Evolutionary conservation across 2,113 vertebrate species (phyloP), one percentile per base, ranked within the genome.

Genomic region (Festucalex cinctus): DNA sequence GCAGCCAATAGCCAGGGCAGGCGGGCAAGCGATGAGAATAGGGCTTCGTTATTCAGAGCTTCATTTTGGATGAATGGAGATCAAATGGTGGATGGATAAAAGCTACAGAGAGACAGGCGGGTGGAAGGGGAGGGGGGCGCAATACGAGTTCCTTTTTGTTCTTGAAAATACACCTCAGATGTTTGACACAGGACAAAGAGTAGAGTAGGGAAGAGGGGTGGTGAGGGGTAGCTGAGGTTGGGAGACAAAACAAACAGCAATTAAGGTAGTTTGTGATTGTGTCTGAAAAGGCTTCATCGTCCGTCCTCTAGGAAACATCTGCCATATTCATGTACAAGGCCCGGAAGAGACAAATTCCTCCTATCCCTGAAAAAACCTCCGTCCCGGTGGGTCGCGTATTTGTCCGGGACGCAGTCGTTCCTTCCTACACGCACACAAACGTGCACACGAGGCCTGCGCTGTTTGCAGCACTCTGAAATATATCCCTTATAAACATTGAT

Each of bases 261-360:
- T 89, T 88, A 87, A 86, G 85, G 83, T 80, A 75, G 83, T 86
- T 81, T 86, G 74, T 82, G 79, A 69, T 83, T 86, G 74, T 48
- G 76, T 81, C 83, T 80, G 80, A 83, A 89, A 82, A 62, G 39
- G 73, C 72, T 69, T 76, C 77, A 66, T 44, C 82, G 84, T 76
- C 79, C 75, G 72, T 82, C 75, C 82, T 85, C 76, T 81, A 88
- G 79, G 85, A 91, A 90, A 90, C 89, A 90, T 89, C 88, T 92
- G 86, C 83, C 85, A 83, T 84, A 78, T 79, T 80, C 85, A 88
- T 85, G 85, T 85, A 83, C n/a, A 80, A 78, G 78, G 76, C 66
- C 88, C 81, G 77, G 86, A 87, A 83, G 86, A 82, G 74, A 85
- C 80, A 81, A 83, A 90, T 87, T 87, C 83, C 77, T 83, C 79